These are phyloP conservation scores for Gerris lacustris DNA, from an alignment of 2,888 invertebrate genomes.

Conservation along the genomic window DNA sequence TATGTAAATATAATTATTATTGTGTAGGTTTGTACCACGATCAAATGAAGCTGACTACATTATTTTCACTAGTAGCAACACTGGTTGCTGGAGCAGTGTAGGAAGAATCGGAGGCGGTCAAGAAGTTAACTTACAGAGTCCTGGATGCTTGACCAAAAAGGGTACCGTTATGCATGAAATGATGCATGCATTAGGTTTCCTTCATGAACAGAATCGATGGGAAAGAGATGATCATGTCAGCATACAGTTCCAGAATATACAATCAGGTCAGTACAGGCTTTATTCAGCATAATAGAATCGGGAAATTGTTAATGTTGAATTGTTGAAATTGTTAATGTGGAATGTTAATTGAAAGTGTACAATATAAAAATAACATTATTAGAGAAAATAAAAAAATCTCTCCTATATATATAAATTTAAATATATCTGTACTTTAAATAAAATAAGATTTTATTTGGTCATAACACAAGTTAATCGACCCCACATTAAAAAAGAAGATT, in stretches of 20 bases:
- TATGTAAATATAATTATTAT: neutral
- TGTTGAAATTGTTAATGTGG: neutral
- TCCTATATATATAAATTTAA: no score
- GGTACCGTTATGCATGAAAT: constrained; percentile 69
- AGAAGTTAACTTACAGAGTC: constrained; percentile 55
- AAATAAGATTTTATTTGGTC: no score
- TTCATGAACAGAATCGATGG: constrained; percentile 68
- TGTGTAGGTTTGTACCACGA: constrained; percentile 47
- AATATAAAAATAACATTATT: no score
- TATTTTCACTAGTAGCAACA: constrained; percentile 50
- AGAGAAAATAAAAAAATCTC: no score
- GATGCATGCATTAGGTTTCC: constrained; percentile 65
- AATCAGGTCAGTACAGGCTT: constrained; percentile 40
- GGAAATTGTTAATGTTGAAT: neutral
- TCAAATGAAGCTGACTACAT: constrained; percentile 53
- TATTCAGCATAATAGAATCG: neutral
- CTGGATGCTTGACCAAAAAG: constrained; percentile 56
- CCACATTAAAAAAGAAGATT: no score
- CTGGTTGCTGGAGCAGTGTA: constrained; percentile 73
- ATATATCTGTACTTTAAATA: no score
- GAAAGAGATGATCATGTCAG: constrained; percentile 58
- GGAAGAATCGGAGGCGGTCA: constrained; percentile 52
- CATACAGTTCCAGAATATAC: constrained; percentile 57
- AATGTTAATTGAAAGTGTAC: no score
- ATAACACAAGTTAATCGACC: no score